These are phyloP conservation scores for Pteropus rufus DNA, from an alignment of 2,797 vertebrate genomes.

Conservation along the genomic window DNA sequence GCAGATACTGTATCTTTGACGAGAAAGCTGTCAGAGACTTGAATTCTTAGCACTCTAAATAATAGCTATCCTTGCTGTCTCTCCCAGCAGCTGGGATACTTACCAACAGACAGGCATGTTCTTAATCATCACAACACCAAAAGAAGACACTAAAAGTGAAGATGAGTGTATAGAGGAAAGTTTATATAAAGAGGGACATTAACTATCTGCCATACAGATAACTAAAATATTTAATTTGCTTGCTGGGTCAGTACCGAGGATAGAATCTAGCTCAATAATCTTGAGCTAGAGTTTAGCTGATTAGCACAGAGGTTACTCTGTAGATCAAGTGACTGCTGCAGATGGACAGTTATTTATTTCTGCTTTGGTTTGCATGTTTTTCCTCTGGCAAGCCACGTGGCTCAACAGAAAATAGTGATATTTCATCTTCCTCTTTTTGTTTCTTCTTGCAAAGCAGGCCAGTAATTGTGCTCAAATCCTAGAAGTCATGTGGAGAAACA, in stretches of 20 bases:
- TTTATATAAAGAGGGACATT: background rate
- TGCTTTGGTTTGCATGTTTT: conserved; percentile 29
- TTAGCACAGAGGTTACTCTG: conserved; percentile 1
- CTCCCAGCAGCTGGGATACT: background rate
- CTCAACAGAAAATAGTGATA: conserved; percentile 24
- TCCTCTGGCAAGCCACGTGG: conserved; percentile 15
- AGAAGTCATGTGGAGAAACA: background rate
- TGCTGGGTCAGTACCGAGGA: conserved; percentile 17
- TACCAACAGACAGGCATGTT: background rate
- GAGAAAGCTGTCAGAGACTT: conserved; percentile 8
- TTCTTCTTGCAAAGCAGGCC: background rate
- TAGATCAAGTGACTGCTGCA: conserved; percentile 11
- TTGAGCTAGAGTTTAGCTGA: background rate
- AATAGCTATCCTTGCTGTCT: background rate
- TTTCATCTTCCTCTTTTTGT: conserved; percentile 32
- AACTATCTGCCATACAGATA: background rate
- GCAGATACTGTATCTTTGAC: conserved; percentile 34
- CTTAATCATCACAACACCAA: background rate
- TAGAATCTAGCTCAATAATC: background rate
- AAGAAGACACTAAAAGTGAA: conserved; percentile 24
- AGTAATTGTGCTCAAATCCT: background rate
- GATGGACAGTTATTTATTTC: conserved; percentile 37
- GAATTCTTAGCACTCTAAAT: conserved; percentile 7
- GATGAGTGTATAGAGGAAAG: background rate
- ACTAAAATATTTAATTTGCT: conserved; percentile 35